Conservation (phyloP, 2,113 vertebrate genomes). For the Noctilio leporinus region DNA sequence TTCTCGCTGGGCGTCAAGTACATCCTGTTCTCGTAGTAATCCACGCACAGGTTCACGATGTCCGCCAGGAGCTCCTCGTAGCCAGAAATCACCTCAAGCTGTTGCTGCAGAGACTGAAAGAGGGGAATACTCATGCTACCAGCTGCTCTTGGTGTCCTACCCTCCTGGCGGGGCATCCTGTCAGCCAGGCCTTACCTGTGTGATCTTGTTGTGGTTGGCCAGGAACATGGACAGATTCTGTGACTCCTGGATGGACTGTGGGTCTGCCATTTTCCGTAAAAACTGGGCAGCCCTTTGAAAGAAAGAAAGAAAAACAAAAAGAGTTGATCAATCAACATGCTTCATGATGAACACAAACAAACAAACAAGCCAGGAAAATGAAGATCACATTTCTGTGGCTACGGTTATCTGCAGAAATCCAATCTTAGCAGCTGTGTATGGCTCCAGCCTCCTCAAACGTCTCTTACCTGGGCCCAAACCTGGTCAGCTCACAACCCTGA, state of each 20-base stretch:
- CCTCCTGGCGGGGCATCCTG: accelerated
- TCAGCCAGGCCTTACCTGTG: constrained; percentile 82
- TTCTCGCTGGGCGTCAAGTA: constrained; percentile 96
- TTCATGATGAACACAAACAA: background rate
- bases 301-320: background rate
- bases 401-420: background rate
- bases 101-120: constrained; percentile 93
- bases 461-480: background rate
- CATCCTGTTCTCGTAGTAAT: constrained; percentile 99
- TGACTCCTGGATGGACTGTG: constrained; percentile 97
- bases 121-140: background rate
- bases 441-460: background rate
- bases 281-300: constrained; percentile 92
- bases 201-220: constrained; percentile 99
- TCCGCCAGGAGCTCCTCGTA: constrained; percentile 97
- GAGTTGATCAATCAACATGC: background rate
- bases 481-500: background rate
- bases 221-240: constrained; percentile 99
- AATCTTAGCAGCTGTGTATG: accelerated
- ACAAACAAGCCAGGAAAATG: background rate
- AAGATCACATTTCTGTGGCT: background rate
- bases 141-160: background rate
- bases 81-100: constrained; percentile 95
- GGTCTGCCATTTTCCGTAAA: constrained; percentile 97
- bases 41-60: constrained; percentile 96